These are phyloP conservation scores for Bemisia tabaci DNA, from an alignment of 1,140 invertebrate species.

Conservation along the genomic window DNA sequence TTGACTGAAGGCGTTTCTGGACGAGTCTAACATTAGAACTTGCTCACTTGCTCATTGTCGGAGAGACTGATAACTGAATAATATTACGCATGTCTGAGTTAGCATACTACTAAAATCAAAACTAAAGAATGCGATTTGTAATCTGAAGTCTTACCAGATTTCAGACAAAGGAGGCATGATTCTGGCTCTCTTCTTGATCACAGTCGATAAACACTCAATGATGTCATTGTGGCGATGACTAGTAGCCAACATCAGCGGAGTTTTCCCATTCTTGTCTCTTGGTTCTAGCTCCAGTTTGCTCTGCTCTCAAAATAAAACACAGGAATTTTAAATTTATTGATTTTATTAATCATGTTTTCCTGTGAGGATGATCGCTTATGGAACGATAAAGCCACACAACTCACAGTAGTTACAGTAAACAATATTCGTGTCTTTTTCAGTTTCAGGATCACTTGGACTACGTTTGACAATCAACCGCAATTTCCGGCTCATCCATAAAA, in stretches of 20 bases:
- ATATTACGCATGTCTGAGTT: constrained; percentile 5
- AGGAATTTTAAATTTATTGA: no score
- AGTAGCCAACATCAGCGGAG: constrained; percentile 71
- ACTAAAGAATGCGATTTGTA: no score
- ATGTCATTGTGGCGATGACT: constrained; percentile 74
- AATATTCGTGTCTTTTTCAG: no score
- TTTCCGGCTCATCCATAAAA: no score
- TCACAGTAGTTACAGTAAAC: no score
- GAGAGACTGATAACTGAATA: constrained; percentile 3
- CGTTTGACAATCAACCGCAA: no score
- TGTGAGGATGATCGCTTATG: no score
- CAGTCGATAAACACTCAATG: constrained; percentile 60
- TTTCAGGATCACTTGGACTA: no score
- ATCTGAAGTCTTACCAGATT: constrained; percentile 66
- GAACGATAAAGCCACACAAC: no score
- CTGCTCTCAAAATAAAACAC: no score
- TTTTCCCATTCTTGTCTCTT: constrained; percentile 81
- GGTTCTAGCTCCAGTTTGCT: constrained; percentile 73
- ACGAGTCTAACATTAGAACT: not conserved
- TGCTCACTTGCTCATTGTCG: not conserved
- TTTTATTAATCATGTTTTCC: no score
- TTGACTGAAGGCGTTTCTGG: constrained; percentile 1
- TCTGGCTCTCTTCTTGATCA: constrained; percentile 61
- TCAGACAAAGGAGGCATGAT: constrained; percentile 76
- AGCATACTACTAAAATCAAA: no score